A percentile compares a stretch with the other conserved stretches of the same genome.
Evolutionary conservation across 2,888 invertebrate genomes (phyloP).

Genomic region (Erebia palarica): DNA sequence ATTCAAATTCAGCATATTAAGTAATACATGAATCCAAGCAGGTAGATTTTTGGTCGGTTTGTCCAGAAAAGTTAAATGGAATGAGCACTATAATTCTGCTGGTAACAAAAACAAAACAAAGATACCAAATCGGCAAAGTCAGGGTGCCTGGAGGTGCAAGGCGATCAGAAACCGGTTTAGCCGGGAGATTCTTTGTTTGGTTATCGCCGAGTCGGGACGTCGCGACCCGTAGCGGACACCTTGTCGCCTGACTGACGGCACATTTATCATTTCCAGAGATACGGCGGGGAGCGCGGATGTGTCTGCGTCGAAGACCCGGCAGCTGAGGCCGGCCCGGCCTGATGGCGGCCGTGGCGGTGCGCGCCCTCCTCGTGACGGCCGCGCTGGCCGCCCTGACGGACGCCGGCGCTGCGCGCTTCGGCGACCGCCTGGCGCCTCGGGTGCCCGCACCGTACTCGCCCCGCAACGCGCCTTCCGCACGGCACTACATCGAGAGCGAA

Average conservation of each 20-base stretch:
- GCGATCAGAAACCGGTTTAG: conserved; percentile 70
- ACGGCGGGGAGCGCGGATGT: conserved; percentile 59
- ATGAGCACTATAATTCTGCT: conserved; percentile 17
- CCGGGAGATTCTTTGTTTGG: conserved; percentile 68
- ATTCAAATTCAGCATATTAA: too few species aligned
- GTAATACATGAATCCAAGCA: not conserved
- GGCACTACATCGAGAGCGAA: conserved; percentile 56
- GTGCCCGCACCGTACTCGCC: conserved; percentile 69
- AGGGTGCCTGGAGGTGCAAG: conserved; percentile 68
- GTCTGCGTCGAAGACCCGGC: conserved; percentile 58
- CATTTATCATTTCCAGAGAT: conserved; percentile 62
- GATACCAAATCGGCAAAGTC: conserved; percentile 69
- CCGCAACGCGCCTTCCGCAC: conserved; percentile 58
- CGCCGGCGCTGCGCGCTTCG: conserved; percentile 65
- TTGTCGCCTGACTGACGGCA: conserved; percentile 52
- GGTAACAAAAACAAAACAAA: conserved; percentile 64
- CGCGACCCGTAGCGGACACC: conserved; percentile 50
- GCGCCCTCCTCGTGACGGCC: conserved; percentile 64
- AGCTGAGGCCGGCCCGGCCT: conserved; percentile 71
- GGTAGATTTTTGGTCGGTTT: not conserved
- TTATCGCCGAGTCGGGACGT: conserved; percentile 60
- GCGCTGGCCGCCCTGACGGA: conserved; percentile 58
- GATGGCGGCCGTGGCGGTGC: conserved; percentile 65
- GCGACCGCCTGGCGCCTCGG: conserved; percentile 71
- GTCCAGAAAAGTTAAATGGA: conserved; percentile 8